phyloP scores from a whole-genome alignment of 2,888 invertebrate genomes.

The Phlogophora meticulosa region DNA sequence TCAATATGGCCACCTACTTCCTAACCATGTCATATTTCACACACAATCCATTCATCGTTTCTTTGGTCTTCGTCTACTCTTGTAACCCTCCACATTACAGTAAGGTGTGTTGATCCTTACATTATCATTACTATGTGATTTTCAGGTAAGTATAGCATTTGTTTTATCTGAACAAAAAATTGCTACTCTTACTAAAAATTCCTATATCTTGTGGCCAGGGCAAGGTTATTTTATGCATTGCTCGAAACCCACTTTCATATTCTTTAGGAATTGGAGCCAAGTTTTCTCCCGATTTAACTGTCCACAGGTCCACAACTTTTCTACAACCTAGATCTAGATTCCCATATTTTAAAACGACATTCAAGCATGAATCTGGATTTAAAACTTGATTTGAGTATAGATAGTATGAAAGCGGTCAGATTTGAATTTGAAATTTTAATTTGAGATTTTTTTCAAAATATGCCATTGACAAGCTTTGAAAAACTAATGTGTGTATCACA shows the following conservation, averaged over 20 bases:
- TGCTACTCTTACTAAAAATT: too few species aligned
- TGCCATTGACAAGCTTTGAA: rapidly evolving
- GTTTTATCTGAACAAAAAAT: too few species aligned
- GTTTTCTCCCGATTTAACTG: conserved; percentile 2
- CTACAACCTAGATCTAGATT: background rate
- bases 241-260: background rate
- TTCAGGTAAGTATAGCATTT: too few species aligned
- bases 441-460: background rate
- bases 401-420: background rate
- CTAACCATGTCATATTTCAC: too few species aligned
- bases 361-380: background rate
- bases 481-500: too few species aligned
- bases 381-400: background rate
- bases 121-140: too few species aligned
- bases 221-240: background rate
- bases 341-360: background rate
- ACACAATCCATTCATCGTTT: too few species aligned
- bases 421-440: background rate
- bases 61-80: background rate
- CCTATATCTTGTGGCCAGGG: too few species aligned
- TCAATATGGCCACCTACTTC: too few species aligned
- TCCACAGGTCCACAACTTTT: background rate
- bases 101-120: too few species aligned
- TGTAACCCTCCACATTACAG: too few species aligned
- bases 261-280: background rate